These are phyloP conservation scores for Drosophila oshimai DNA, from an alignment of 1,140 invertebrate genomes.

Conservation along the genomic window DNA sequence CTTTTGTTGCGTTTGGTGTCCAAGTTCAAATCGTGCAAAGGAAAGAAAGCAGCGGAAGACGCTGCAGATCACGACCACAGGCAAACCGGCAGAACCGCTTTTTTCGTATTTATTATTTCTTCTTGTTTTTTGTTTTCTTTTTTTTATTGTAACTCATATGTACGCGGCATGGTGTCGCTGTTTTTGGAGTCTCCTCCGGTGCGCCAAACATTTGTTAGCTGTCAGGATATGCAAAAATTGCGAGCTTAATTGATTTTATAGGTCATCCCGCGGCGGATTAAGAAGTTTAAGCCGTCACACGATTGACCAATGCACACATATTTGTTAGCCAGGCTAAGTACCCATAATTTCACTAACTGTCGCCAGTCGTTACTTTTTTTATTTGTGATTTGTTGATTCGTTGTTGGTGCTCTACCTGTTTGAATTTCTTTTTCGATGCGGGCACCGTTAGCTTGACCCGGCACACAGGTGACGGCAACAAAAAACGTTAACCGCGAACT, in stretches of 20 bases:
- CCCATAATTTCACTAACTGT: slow-evolving; percentile 60
- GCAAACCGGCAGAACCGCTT: slow-evolving; percentile 77
- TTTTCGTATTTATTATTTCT: slow-evolving; percentile 47
- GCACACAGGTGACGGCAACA: slow-evolving; percentile 38
- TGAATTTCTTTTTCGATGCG: slow-evolving; percentile 67
- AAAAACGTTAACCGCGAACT: slow-evolving; percentile 7
- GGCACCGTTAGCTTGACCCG: slow-evolving; percentile 72
- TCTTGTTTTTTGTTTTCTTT: no score
- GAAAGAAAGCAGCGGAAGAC: slow-evolving; percentile 68
- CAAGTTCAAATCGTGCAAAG: slow-evolving; percentile 79
- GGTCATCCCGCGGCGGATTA: slow-evolving; percentile 14
- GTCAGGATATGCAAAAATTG: slow-evolving; percentile 43
- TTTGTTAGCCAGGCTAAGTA: slow-evolving; percentile 28
- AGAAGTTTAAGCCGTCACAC: slow-evolving; percentile 5
- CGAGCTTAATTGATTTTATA: slow-evolving; percentile 31
- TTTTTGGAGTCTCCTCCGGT: slow-evolving; percentile 19
- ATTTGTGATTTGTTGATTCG: no score
- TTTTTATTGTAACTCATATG: slow-evolving; percentile 12
- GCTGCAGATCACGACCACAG: slow-evolving; percentile 65
- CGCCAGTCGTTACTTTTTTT: slow-evolving; percentile 29
- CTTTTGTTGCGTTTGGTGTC: slow-evolving; percentile 61
- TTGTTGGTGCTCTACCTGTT: slow-evolving; percentile 29
- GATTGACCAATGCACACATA: slow-evolving; percentile 50
- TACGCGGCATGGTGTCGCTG: slow-evolving; percentile 13
- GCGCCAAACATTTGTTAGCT: slow-evolving; percentile 18